Evolutionary conservation across 64 coral and sea anemone species (phyloP), one percentile per base, ranked within the genome.

Genomic region (Dendronephthya gigantea): DNA sequence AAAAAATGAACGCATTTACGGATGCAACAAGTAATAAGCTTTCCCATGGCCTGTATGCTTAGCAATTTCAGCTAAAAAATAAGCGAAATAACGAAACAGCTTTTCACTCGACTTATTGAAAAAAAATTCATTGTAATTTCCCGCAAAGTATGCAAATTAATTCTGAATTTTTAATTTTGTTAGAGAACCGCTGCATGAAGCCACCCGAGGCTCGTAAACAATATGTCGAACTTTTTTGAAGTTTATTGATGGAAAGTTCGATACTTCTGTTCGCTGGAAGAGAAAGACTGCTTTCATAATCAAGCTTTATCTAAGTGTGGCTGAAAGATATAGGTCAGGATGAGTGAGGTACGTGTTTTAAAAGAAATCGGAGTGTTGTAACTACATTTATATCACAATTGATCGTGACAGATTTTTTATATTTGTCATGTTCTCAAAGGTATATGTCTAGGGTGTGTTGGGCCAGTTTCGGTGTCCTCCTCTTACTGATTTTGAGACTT

Each of bases 341-440:
- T 55, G 34, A 27, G 33, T 40, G 34, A 82, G 35, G 83, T 39
- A 66, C 34, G 35, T 35, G 83, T 68, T 27, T 34, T 48, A 12
- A 32, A 31, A 62, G 39, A 88, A 50, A 88, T 88, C 50, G 87
- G 65, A 45, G 82, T 83, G 83, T 17, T 62, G 11, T 40, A 29
- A 7, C 1, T 37, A 27, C 1, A 58, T 36, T 88, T 23, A 2
- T 9, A 5, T 83, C 9, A 10, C 13, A 41, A 1, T 1, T 48
- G 34, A 31, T 32, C 12, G 4, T 17, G 12, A 37, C 0, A 3
- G 1, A 32, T 7, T 83, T 30, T 84, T 33, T 35, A 68, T n/a
- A n/a, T n/a, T n/a, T n/a, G n/a, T n/a, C n/a, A n/a, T n/a, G n/a
- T n/a, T 28, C 56, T 84, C 30, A 22, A 84, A 84, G 45, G 72